Evolutionary conservation across 2,113 vertebrate genomes (phyloP).

Genomic region (Corydoras maculifer): DNA sequence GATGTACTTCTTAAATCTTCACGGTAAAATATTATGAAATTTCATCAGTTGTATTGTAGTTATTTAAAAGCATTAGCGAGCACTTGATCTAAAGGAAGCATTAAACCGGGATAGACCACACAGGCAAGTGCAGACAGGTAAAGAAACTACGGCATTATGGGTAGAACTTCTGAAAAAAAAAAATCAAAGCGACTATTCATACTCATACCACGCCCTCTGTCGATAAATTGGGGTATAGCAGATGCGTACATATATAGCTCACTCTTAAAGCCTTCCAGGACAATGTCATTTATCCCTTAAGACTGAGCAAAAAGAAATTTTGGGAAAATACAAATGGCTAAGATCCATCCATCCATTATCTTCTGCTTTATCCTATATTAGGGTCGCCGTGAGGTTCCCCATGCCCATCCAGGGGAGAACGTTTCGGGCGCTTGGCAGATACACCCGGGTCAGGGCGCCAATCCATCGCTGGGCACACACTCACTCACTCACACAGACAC

Average conservation of each 20-base stretch:
- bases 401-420: no score
- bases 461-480: background rate
- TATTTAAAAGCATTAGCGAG: background rate
- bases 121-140: conserved; percentile 64
- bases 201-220: conserved; percentile 3
- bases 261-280: no score
- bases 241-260: background rate
- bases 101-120: conserved; percentile 1
- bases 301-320: no score
- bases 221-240: background rate
- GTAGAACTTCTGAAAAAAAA: conserved; percentile 31
- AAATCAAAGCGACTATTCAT: background rate
- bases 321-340: no score
- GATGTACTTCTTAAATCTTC: no score
- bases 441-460: no score
- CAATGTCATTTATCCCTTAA: no score
- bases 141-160: conserved; percentile 51
- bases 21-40: background rate
- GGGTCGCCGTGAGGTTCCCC: no score
- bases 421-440: no score
- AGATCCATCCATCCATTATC: no score
- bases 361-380: no score
- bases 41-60: conserved; percentile 10
- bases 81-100: background rate
- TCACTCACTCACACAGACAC: background rate